A percentile compares a stretch with the other conserved stretches of the same genome.
phyloP scores from a whole-genome alignment of 2,797 vertebrate species.

The Oreochromis mossambicus region DNA sequence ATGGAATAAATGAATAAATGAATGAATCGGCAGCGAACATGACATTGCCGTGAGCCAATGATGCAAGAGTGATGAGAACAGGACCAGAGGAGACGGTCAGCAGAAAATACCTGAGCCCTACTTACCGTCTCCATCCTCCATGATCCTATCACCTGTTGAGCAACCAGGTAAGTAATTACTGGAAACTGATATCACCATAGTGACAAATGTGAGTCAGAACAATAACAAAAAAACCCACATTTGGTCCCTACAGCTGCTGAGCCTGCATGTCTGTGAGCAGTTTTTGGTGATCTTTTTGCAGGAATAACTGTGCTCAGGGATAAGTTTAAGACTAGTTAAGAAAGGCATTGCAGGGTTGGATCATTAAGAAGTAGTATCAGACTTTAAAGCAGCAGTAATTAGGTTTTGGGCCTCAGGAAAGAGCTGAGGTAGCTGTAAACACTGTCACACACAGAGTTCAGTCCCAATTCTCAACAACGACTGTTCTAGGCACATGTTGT shows the following conservation, averaged over 20 bases:
- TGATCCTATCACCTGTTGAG: not conserved
- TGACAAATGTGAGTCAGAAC: not conserved
- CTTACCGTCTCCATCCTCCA: not conserved
- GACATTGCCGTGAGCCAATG: not conserved
- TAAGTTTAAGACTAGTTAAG: not conserved
- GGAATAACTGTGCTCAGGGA: rapidly evolving
- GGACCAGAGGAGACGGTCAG: not conserved
- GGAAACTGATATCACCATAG: not conserved
- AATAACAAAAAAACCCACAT: not conserved
- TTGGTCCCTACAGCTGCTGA: not conserved
- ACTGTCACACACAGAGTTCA: not conserved
- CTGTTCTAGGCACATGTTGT: not conserved
- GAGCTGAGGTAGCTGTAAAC: not conserved
- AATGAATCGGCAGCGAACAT: rapidly evolving
- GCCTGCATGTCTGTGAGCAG: not conserved
- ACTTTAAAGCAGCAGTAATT: not conserved
- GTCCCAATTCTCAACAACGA: not conserved
- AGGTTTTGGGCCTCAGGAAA: not conserved
- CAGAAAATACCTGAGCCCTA: not conserved
- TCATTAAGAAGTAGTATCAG: not conserved
- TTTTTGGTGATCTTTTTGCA: not conserved
- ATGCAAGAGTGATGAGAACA: not conserved
- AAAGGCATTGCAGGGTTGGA: not conserved
- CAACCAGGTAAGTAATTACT: not conserved
- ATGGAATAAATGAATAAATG: not conserved